phyloP scores from a whole-genome alignment of 2,113 vertebrate genomes.

The Mastomys coucha region DNA sequence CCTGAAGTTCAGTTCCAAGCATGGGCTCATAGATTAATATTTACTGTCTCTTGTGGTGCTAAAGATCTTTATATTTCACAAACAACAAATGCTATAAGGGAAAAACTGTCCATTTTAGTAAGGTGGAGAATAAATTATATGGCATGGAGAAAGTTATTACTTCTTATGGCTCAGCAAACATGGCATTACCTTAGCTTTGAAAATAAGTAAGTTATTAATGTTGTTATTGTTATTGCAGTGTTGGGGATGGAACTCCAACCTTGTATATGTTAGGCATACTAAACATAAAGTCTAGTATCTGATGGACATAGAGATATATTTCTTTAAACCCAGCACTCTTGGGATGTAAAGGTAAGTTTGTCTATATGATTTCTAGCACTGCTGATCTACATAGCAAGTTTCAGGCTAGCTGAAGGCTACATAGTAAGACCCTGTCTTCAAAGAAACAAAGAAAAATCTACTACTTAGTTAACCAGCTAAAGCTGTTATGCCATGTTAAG shows the following conservation, averaged over 20 bases:
- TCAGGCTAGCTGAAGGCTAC: background rate
- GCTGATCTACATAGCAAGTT: background rate
- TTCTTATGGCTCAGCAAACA: constrained; percentile 10
- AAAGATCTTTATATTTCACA: constrained; percentile 33
- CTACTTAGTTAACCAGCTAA: background rate
- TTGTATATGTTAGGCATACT: background rate
- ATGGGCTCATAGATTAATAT: background rate
- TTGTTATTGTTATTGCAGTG: background rate
- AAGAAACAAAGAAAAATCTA: background rate
- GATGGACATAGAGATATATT: background rate
- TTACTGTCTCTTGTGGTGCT: background rate
- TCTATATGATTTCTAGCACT: background rate
- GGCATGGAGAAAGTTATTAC: background rate
- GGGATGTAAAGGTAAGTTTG: background rate
- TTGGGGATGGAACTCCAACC: background rate
- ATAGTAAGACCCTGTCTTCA: background rate
- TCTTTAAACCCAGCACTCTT: background rate
- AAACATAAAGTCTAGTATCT: background rate
- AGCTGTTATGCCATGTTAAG: constrained; percentile 8
- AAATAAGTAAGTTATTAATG: background rate
- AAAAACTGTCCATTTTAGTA: background rate
- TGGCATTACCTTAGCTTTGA: constrained; percentile 11
- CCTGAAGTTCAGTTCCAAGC: constrained; percentile 5
- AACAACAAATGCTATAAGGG: background rate
- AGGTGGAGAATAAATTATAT: background rate